Evolutionary conservation across 2,113 vertebrate species (phyloP), one percentile per base, ranked within the genome.

Genomic region (Pygoscelis adeliae): DNA sequence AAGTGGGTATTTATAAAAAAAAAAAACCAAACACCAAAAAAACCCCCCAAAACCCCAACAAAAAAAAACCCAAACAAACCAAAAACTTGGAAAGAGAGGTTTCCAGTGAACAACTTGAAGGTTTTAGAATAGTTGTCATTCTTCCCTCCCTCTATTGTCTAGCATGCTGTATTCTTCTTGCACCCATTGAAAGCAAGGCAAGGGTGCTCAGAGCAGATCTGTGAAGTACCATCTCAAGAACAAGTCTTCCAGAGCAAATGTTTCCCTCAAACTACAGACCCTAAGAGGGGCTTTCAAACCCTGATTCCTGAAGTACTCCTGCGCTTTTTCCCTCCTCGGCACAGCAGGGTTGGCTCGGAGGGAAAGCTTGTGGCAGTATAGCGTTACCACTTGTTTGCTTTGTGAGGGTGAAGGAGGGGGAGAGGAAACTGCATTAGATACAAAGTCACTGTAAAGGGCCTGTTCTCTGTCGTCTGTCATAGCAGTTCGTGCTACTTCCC

Each of bases 271-370:
- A 38, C 30, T 58, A 4, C 19, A 34, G 19, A 63, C 40, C 73
- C 16, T 11, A 13, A n/a, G 30, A 76, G 32, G 10, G 5, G 13
- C n/a, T 55, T 56, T 82, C 55, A 62, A 4, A 42, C 46, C 22
- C 14, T 0, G 2, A 1, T 50, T 73, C 38, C 47, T 66, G n/a
- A 59, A 11, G 7, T 46, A 0, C 25, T 85, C 0, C 3, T 23
- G 23, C 11, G 6, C 25, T 89, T 36, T 29, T 15, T 29, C 52
- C 8, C 8, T 83, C 9, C 21, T 36, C 8, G 0, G 13, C 5
- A 19, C 59, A 66, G 42, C 59, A 8, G 80, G n/a, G 3, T 3
- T 91, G 80, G 22, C 76, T 82, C 0, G 0, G 15, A 42, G 50
- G 53, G 74, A 26, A 66, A 66, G 49, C 36, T 50, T 53, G 36